These are phyloP conservation scores for Drosophila miranda DNA, from an alignment of 1,140 invertebrate species.

Conservation along the genomic window DNA sequence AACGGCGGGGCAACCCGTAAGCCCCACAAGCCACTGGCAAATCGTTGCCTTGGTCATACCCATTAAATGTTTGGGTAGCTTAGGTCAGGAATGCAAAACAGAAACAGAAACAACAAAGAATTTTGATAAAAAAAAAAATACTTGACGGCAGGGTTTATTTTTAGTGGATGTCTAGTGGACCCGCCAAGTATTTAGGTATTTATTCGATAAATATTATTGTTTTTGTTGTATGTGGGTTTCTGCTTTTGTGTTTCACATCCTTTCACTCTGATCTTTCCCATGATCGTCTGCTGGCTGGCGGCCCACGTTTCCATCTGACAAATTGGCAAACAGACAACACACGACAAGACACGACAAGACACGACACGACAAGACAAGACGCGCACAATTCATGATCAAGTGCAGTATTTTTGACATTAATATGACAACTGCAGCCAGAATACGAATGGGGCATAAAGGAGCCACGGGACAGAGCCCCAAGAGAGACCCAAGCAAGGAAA, in stretches of 20 bases:
- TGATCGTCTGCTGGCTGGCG: constrained; percentile 23
- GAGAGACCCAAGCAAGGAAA: constrained; percentile 43
- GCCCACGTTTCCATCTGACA: constrained; percentile 46
- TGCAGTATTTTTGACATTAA: constrained; percentile 80
- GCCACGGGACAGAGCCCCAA: constrained; percentile 1
- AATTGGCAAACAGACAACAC: constrained; percentile 62
- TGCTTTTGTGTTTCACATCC: constrained; percentile 12
- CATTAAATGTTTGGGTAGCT: constrained; percentile 47
- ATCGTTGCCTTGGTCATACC: constrained; percentile 21
- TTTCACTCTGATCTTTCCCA: constrained; percentile 45
- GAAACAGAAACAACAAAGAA: not conserved
- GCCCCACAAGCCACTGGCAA: not conserved
- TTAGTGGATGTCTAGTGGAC: constrained; percentile 39
- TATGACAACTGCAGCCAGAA: constrained; percentile 68
- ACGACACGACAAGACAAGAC: constrained; percentile 21
- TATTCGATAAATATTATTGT: constrained; percentile 41
- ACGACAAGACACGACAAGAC: constrained; percentile 13
- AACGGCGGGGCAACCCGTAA: too few species aligned
- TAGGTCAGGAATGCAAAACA: constrained; percentile 53
- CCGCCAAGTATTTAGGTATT: constrained; percentile 31
- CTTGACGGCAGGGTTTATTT: constrained; percentile 49
- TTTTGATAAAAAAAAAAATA: constrained; percentile 27
- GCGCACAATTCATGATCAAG: constrained; percentile 76
- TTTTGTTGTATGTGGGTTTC: constrained; percentile 23
- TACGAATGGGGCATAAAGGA: constrained; percentile 20